phyloP scores from a whole-genome alignment of 1,140 invertebrate species.

The Caenorhabditis briggsae region DNA sequence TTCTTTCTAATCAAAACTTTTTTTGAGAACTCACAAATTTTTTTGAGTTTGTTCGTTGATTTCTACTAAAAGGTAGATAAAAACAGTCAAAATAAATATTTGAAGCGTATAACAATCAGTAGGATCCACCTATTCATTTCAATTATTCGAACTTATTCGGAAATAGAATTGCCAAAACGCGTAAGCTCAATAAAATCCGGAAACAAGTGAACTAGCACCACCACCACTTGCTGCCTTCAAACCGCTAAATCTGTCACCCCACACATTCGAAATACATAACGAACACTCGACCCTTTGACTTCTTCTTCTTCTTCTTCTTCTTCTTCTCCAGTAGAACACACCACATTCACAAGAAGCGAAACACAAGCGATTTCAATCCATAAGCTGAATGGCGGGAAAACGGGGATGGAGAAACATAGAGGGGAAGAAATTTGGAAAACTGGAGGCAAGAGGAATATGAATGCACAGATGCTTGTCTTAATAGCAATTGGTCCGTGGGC shows the following conservation, averaged over 20 bases:
- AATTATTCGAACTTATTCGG: no score
- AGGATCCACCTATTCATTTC: no score
- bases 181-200: no score
- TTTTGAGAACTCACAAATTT: no score
- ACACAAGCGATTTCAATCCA: conserved; percentile 35
- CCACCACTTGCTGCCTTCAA: not conserved
- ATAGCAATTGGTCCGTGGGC: conserved; percentile 54
- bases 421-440: conserved; percentile 7
- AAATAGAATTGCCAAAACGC: no score
- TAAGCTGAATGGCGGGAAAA: conserved; percentile 20
- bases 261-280: conserved; percentile 38
- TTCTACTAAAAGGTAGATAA: no score
- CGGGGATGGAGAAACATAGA: not conserved
- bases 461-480: conserved; percentile 52
- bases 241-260: conserved; percentile 19
- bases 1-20: no score
- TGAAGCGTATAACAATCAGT: no score
- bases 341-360: conserved; percentile 9
- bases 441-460: not conserved
- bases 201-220: not conserved
- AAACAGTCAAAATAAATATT: no score
- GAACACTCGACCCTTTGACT: conserved; percentile 23
- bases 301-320: not conserved
- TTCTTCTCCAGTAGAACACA: not conserved
- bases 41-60: no score